Base-by-base conservation (phyloP, 2,113 vertebrate genomes). In the Furnarius figulus region DNA sequence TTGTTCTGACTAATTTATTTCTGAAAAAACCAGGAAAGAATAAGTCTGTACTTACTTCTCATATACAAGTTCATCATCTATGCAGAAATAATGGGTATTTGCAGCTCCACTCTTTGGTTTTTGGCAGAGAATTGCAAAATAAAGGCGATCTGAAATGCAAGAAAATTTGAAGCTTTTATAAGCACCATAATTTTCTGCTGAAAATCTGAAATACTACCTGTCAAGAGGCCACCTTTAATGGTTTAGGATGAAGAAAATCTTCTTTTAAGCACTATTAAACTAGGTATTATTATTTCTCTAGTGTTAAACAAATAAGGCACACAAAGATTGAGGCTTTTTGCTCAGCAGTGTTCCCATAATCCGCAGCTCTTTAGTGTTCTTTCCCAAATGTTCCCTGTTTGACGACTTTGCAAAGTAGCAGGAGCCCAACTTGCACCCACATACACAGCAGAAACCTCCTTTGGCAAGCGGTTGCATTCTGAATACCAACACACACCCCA, bases 21-120 rank as follows among this genome's bases (percentile, higher is more conserved):
- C 39, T 47, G 39, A 58, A 84, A 88, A 85, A 65, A 63, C 5
- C 2, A 21, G 19, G 25, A 49, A 33, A 58, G 46, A 47, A 16
- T 6, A 84, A 28, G 20, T 39, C 18, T 28, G 24, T 90, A 99
- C 99, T 99, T 98, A 99, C 99, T 99, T 99, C 90, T 99, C 99
- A 97, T 99, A 99, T 5, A 99, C 98, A 87, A 99, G 97, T 97
- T 99, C 99, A 87, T 99, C 99, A 96, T 99, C 99, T 95, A 99
- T 98, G 97, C 98, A 99, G 98, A 99, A 99, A 97, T 98, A 99
- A 98, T 99, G 99, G 87, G 98, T 97, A 73, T 98, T 98, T 81
- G 98, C 68, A 53, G 98, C 98, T 98, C 98, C 98, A 98, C 98
- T 99, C 97, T 99, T 99, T 96, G 99, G 98, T 98, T 99, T 99